These are phyloP conservation scores for Drosophila infuscata DNA, from an alignment of 2,888 invertebrate species.

Conservation along the genomic window DNA sequence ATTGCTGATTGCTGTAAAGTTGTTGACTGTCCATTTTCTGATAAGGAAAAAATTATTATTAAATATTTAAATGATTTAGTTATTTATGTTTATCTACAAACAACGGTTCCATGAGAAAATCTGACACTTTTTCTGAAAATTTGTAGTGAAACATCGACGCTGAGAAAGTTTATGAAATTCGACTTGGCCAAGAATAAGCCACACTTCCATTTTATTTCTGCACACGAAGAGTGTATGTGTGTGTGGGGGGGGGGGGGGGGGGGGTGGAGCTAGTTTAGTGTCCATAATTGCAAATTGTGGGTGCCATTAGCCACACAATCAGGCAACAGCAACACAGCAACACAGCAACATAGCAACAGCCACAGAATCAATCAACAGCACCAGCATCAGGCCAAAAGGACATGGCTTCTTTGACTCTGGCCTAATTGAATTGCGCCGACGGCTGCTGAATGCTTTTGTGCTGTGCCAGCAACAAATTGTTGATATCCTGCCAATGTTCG, in stretches of 20 bases:
- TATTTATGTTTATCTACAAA: too few relatives aligned
- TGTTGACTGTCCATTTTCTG: too few relatives aligned
- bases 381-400: slow-evolving; percentile 5
- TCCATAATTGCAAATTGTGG: slow-evolving; percentile 52
- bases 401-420: slow-evolving; percentile 27
- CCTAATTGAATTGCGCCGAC: slow-evolving; percentile 65
- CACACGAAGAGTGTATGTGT: too few relatives aligned
- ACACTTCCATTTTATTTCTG: not conserved
- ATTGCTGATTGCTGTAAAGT: not conserved
- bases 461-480: slow-evolving; percentile 58
- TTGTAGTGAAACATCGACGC: not conserved
- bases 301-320: slow-evolving; percentile 44
- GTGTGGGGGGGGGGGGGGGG: too few relatives aligned
- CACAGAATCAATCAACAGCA: not conserved
- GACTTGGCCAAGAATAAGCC: too few relatives aligned
- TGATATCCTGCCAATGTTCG: slow-evolving; percentile 34
- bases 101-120: too few relatives aligned
- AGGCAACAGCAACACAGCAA: not conserved
- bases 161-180: not conserved
- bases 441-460: slow-evolving; percentile 56
- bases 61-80: too few relatives aligned
- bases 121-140: too few relatives aligned
- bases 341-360: not conserved
- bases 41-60: too few relatives aligned
- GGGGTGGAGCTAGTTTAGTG: slow-evolving; percentile 25